These are phyloP conservation scores for Mystacides longicornis DNA, from an alignment of 2,888 invertebrate genomes.

Conservation along the genomic window DNA sequence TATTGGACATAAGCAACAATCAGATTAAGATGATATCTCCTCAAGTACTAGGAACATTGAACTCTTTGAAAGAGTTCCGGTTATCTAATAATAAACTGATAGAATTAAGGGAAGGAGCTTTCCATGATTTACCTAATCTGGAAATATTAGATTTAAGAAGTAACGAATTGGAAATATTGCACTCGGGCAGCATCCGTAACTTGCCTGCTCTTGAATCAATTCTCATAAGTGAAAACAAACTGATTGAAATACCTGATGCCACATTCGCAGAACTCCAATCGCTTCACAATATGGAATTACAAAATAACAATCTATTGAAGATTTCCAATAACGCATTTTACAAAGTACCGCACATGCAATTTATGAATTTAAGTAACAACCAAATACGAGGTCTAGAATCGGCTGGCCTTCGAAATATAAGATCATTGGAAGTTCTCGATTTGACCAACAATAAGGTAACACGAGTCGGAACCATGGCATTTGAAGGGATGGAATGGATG, in stretches of 20 bases:
- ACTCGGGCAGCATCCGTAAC: conserved; percentile 62
- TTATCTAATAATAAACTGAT: conserved; percentile 68
- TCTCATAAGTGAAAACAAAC: conserved; percentile 62
- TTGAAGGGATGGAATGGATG: conserved; percentile 74
- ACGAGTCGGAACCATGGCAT: conserved; percentile 59
- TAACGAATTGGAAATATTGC: conserved; percentile 69
- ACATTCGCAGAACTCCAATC: conserved; percentile 71
- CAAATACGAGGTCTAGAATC: conserved; percentile 66
- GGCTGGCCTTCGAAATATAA: conserved; percentile 63
- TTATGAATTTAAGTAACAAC: conserved; percentile 78
- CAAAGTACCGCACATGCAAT: conserved; percentile 68
- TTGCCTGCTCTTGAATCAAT: conserved; percentile 63
- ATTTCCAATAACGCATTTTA: conserved; percentile 70
- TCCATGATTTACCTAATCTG: conserved; percentile 61
- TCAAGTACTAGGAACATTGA: conserved; percentile 61
- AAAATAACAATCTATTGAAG: conserved; percentile 68
- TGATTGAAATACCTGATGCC: conserved; percentile 66
- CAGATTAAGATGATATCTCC: conserved; percentile 62
- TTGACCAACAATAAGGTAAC: conserved; percentile 71
- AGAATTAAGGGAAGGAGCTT: conserved; percentile 62
- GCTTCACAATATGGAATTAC: conserved; percentile 66
- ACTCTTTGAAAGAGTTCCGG: conserved; percentile 61
- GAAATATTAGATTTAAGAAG: conserved; percentile 72
- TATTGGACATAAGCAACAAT: conserved; percentile 73
- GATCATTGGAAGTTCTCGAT: conserved; percentile 78